A percentile compares a stretch with the other conserved stretches of the same genome.
Evolutionary conservation across 2,113 vertebrate genomes (phyloP).

Genomic region (Aramus guarauna): DNA sequence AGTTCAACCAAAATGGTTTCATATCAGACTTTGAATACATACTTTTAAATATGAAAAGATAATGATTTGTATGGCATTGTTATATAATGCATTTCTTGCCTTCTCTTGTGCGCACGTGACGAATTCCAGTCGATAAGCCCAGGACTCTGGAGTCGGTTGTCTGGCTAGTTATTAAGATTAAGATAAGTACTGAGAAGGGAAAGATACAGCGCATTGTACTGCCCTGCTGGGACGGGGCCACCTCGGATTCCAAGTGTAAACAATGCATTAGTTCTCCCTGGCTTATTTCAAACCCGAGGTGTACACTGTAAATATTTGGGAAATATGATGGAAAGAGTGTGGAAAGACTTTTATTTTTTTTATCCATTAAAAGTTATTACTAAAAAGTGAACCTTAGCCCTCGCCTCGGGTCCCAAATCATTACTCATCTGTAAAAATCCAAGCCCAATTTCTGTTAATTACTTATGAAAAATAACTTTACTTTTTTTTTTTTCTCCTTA

Average conservation of each 20-base stretch:
- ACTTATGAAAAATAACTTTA: background rate
- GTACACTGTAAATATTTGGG: constrained; percentile 68
- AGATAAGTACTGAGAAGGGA: constrained; percentile 80
- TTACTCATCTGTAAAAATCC: constrained; percentile 10
- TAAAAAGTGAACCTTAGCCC: background rate
- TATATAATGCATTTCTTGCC: constrained; percentile 78
- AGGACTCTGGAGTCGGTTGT: constrained; percentile 84
- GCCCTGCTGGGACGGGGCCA: constrained; percentile 62
- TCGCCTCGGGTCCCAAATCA: background rate
- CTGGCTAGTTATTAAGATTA: constrained; percentile 84
- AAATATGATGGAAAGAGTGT: constrained; percentile 57
- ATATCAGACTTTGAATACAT: constrained; percentile 73
- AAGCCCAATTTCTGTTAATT: background rate
- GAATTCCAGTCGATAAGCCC: constrained; percentile 82
- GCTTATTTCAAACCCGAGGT: constrained; percentile 62
- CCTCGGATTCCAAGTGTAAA: constrained; percentile 74
- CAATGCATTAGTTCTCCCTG: constrained; percentile 72
- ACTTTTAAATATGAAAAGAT: constrained; percentile 78
- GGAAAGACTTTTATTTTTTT: constrained; percentile 44
- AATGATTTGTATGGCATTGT: constrained; percentile 70
- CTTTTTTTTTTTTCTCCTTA: background rate
- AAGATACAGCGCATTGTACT: constrained; percentile 75
- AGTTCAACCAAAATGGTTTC: constrained; percentile 70
- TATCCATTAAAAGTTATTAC: background rate
- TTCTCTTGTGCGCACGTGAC: constrained; percentile 75